These are phyloP conservation scores for Palythoa grandis DNA, from an alignment of 92 coral and sea anemone species.

Conservation along the genomic window DNA sequence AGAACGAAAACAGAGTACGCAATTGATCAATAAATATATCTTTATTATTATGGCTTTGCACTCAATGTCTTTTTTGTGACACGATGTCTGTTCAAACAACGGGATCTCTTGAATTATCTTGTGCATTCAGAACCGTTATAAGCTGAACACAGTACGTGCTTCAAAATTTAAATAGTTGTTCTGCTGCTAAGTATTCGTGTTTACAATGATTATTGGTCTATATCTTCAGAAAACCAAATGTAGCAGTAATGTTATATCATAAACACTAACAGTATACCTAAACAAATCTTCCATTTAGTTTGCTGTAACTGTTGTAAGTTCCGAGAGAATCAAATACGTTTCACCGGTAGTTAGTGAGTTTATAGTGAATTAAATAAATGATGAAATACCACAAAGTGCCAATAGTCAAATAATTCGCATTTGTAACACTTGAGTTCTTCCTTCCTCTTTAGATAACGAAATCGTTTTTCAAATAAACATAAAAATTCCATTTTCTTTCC, in stretches of 20 bases:
- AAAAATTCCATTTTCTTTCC: not conserved
- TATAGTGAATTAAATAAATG: not conserved
- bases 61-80: too few relatives aligned
- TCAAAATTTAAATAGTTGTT: not conserved
- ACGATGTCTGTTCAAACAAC: too few relatives aligned
- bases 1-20: too few relatives aligned
- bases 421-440: not conserved
- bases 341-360: not conserved
- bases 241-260: not conserved
- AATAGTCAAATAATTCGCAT: slow-evolving; percentile 6
- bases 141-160: not conserved
- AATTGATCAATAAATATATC: too few relatives aligned
- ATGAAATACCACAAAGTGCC: slow-evolving; percentile 3
- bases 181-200: not conserved
- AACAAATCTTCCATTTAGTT: not conserved
- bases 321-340: not conserved
- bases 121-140: not conserved
- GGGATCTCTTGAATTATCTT: not conserved
- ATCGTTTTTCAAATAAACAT: not conserved
- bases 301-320: not conserved
- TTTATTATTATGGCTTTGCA: too few relatives aligned
- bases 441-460: not conserved
- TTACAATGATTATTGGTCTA: not conserved
- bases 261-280: not conserved
- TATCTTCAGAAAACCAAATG: not conserved